Evolutionary conservation across 2,888 invertebrate species (phyloP), one percentile per base, ranked within the genome.

Genomic region (Galerucella nymphaeae): DNA sequence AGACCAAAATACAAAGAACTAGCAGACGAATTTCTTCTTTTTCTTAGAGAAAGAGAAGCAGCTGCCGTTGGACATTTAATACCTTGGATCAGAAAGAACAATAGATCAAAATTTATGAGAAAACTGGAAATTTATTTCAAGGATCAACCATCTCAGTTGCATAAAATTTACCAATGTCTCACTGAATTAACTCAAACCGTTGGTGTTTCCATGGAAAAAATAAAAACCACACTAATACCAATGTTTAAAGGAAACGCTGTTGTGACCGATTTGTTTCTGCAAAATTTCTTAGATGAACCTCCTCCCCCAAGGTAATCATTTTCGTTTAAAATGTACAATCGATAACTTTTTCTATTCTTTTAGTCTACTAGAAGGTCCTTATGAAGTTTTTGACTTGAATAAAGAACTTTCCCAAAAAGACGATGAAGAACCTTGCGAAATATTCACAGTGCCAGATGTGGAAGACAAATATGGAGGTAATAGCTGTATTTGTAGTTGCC

Each of bases 41-140:
- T 97, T 86, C 86, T 97, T 73, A 90, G 93, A 77, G 94, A 95
- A 1, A 92, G 93, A 30, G 96, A 97, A 87, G 96, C 96, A 0
- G 90, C 91, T 55, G 90, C 92, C 84, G 90, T 95, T 74, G 94
- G 94, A 13, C 92, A 94, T 85, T 92, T 94, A 66, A 91, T 93
- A 83, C 93, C 95, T 76, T 92, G 94, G 85, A 91, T 93, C 68
- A 91, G 93, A 88, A 87, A 94, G 79, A 90, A 90, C 72, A 93
- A 93, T 82, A 93, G 95, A 88, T 90, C 91, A 30, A 90, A 91
- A 75, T 96, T 97, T 85, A 90, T 96, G 75, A 89, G 90, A 82
- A 92, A 92, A 88, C 88, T 87, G 4, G 88, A 94, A 89, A 88
- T 89, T 75, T 91, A 92, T 80, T 93, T 93, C 81, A 89, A 90